Evolutionary conservation across 2,797 vertebrate genomes (phyloP), one percentile per base, ranked within the genome.

Genomic region (Sebastes taczanowskii): DNA sequence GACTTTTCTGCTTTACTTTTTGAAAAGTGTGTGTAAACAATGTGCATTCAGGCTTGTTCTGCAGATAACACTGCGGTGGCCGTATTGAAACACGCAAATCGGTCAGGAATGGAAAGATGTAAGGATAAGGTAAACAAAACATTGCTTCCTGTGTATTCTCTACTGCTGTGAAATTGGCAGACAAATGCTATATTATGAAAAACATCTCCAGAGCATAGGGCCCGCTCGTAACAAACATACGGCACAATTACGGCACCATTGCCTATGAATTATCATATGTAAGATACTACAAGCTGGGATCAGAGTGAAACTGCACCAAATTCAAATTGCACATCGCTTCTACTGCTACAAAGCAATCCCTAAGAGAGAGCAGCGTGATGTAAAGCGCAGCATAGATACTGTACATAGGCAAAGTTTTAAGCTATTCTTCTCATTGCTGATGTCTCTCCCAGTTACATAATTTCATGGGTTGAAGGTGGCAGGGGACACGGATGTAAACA

Each of bases 401-500:
- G 14, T 18, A 67, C 34, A 23, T 23, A 8, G 38, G 10, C 35
- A 58, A 69, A 55, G 29, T 71, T 74, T 62, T 7, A 70, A 65
- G 9, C 25, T 64, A 20, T 42, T 71, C 22, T 60, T 75, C 5
- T 67, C 9, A 7, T 32, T 46, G 52, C 25, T 68, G 49, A 62
- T 58, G 69, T 49, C 35, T 52, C 52, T 77, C 32, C 49, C 32
- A 20, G 80, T 85, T 92, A 80, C 67, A 63, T 82, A 90, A 87
- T 69, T 30, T 68, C 25, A 61, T 4, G 23, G 74, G 56, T 23
- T 83, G 58, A 77, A 85, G 85, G 86, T 86, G 87, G 80, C 34
- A 61, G 30, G 20, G 29, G 18, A 53, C 25, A 67, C 5, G 25
- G 65, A 79, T 56, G 70, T 75, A 82, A 83, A 89, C 78, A 89